phyloP scores from a whole-genome alignment of 92 coral and sea anemone genomes.

The Bergia puertoricense region DNA sequence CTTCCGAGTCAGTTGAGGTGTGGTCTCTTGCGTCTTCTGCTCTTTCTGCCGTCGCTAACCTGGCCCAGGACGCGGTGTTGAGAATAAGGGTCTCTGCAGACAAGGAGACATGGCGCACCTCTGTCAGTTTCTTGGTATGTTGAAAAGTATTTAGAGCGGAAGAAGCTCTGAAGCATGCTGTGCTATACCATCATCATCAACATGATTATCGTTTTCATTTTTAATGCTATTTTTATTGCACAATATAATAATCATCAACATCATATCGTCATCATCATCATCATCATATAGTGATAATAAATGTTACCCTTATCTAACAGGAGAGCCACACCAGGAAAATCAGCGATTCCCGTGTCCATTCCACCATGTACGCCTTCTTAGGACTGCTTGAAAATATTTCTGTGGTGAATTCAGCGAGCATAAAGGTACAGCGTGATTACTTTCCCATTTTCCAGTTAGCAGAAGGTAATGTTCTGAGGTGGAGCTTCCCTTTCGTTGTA shows the following conservation, averaged over 20 bases:
- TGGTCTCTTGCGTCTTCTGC: conserved; percentile 82
- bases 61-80: conserved; percentile 63
- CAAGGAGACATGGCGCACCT: conserved; percentile 66
- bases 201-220: no score
- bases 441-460: not conserved
- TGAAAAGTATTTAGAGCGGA: no score
- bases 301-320: not conserved
- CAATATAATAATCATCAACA: no score
- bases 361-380: conserved; percentile 67
- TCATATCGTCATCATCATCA: no score
- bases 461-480: not conserved
- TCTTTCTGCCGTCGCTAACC: conserved; percentile 84
- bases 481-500: not conserved
- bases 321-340: conserved; percentile 35
- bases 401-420: conserved; percentile 50
- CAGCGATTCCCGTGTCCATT: conserved; percentile 54
- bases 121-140: conserved; percentile 77
- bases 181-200: no score
- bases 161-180: no score
- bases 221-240: no score
- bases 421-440: conserved; percentile 53
- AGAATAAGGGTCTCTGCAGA: conserved; percentile 73
- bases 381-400: conserved; percentile 83
- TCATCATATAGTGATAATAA: not conserved
- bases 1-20: conserved; percentile 55